Evolutionary conservation across 2,113 vertebrate species (phyloP).

Genomic region (Dasypus novemcinctus): DNA sequence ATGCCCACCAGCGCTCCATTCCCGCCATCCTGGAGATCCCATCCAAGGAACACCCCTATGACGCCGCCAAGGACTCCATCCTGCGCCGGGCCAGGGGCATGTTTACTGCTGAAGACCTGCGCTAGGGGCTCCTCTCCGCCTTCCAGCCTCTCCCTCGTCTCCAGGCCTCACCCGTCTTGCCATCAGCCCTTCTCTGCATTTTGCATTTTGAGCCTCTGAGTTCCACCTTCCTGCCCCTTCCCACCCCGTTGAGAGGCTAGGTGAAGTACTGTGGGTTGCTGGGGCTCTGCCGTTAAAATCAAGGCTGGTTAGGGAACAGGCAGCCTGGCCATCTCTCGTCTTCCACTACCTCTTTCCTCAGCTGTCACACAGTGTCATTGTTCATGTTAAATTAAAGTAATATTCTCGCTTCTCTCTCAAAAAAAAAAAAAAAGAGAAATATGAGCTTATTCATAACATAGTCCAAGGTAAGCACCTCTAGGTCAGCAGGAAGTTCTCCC

Average conservation of each 20-base stretch:
- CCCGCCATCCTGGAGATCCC: slow-evolving; percentile 95
- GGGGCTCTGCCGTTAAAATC: slow-evolving; percentile 49
- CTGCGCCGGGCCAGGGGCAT: slow-evolving; percentile 94
- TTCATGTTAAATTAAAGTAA: slow-evolving; percentile 72
- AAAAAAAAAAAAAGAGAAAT: too few relatives aligned
- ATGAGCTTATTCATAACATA: background rate
- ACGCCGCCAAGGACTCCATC: slow-evolving; percentile 96
- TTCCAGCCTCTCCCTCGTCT: background rate
- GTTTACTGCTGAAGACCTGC: slow-evolving; percentile 94
- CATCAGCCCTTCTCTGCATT: background rate
- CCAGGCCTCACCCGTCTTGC: background rate
- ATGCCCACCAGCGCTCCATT: slow-evolving; percentile 91
- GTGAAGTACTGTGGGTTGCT: background rate
- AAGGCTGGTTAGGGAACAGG: slow-evolving; percentile 36
- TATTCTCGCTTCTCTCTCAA: background rate
- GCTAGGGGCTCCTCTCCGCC: slow-evolving; percentile 76
- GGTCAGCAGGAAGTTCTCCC: background rate
- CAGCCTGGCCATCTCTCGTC: background rate
- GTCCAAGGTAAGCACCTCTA: background rate
- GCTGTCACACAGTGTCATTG: slow-evolving; percentile 38
- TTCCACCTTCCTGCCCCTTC: slow-evolving; percentile 5
- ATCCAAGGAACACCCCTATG: slow-evolving; percentile 96
- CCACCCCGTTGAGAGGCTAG: background rate
- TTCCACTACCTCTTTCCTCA: slow-evolving; percentile 41
- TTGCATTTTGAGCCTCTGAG: slow-evolving; percentile 27